Evolutionary conservation across 2,888 invertebrate genomes (phyloP).

Genomic region (Nomada fucata): DNA sequence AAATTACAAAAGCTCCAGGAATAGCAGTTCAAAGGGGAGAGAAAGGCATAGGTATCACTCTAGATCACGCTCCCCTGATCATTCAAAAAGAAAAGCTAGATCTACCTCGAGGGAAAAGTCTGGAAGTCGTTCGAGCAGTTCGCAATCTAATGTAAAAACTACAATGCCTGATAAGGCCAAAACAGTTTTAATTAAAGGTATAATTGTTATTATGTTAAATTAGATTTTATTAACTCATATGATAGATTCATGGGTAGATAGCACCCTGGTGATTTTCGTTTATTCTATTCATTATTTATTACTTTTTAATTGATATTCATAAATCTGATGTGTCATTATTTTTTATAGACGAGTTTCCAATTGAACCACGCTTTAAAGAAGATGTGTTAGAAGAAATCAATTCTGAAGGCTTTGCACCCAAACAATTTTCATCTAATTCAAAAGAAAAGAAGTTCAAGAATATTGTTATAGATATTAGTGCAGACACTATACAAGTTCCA

Average conservation of each 20-base stretch:
- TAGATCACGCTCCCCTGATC: slow-evolving; percentile 78
- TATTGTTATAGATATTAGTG: slow-evolving; percentile 90
- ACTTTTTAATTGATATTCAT: neutral
- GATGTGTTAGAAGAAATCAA: slow-evolving; percentile 90
- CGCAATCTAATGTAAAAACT: slow-evolving; percentile 76
- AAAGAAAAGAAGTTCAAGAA: slow-evolving; percentile 88
- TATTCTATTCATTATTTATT: neutral
- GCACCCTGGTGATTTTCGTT: no score
- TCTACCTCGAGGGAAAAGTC: slow-evolving; percentile 81
- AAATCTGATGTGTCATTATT: neutral
- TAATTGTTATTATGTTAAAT: neutral
- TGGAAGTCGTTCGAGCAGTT: slow-evolving; percentile 80
- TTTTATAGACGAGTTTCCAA: slow-evolving; percentile 78
- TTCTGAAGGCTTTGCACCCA: slow-evolving; percentile 88
- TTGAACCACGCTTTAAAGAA: slow-evolving; percentile 78
- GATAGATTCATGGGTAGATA: neutral
- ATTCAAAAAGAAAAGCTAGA: slow-evolving; percentile 72
- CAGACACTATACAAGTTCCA: slow-evolving; percentile 89
- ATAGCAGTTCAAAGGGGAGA: slow-evolving; percentile 77
- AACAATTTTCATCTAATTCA: slow-evolving; percentile 84
- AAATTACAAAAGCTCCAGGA: slow-evolving; percentile 76
- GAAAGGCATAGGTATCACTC: slow-evolving; percentile 76
- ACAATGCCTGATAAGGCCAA: slow-evolving; percentile 68
- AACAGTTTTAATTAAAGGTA: slow-evolving; percentile 75
- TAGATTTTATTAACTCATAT: neutral